These are phyloP conservation scores for Acanthosepion pharaonis DNA, from an alignment of 2,888 invertebrate species.

Conservation along the genomic window DNA sequence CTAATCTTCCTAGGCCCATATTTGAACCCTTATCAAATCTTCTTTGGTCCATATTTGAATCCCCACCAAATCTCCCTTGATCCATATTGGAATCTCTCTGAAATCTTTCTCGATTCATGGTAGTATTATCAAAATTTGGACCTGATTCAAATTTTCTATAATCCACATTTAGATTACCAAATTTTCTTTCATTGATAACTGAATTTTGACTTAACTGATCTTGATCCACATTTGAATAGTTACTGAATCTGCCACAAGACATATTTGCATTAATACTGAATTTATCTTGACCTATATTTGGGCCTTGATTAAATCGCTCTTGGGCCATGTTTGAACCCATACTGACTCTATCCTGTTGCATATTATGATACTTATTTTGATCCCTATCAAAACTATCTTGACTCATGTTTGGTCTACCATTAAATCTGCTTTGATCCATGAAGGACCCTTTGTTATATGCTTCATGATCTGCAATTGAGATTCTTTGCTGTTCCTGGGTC, in stretches of 20 bases:
- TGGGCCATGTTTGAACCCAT: neutral
- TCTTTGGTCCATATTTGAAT: neutral
- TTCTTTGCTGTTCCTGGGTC: neutral
- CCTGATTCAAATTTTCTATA: neutral
- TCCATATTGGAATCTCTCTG: neutral
- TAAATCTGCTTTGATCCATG: neutral
- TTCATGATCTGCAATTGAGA: neutral
- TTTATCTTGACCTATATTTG: neutral
- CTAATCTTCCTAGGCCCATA: neutral
- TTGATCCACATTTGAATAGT: neutral
- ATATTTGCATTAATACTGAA: neutral
- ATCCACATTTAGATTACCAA: neutral
- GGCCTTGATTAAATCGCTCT: neutral
- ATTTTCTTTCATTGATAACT: neutral
- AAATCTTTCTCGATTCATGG: neutral
- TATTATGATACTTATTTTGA: neutral
- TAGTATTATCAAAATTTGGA: neutral
- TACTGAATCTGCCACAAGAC: neutral
- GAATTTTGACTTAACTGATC: neutral
- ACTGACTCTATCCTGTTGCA: neutral
- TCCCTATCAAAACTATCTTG: neutral
- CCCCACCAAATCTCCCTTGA: neutral
- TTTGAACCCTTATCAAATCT: neutral
- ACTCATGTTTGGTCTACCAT: neutral
- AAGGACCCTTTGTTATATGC: neutral